Evolutionary conservation across 1,140 invertebrate species (phyloP).

Genomic region (Trichonephila inaurata): DNA sequence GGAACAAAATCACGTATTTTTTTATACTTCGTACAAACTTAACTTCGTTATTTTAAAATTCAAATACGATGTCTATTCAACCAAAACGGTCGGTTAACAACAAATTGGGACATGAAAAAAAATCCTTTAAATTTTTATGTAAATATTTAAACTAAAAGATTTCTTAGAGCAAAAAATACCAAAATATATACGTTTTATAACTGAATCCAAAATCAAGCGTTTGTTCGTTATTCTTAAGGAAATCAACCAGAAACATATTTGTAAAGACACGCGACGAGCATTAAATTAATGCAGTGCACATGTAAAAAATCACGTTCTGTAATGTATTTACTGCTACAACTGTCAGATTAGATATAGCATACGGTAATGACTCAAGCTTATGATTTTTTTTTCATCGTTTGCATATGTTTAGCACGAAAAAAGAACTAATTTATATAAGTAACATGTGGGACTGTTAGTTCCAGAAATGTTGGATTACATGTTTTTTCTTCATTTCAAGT

Average conservation of each 20-base stretch:
- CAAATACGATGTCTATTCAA: no score
- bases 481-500: neutral
- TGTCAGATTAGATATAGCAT: conserved; percentile 33
- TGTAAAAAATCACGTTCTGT: conserved; percentile 13
- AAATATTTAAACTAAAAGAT: no score
- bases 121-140: no score
- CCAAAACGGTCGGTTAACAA: no score
- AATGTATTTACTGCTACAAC: conserved; percentile 17
- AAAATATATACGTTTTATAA: neutral
- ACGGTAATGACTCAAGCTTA: conserved; percentile 38
- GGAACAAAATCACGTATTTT: no score
- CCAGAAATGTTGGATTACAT: neutral
- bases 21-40: no score
- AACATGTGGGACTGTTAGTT: conserved; percentile 12
- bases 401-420: conserved; percentile 17
- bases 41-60: no score
- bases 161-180: neutral
- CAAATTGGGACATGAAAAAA: no score
- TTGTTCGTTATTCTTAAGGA: neutral
- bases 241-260: neutral
- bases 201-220: neutral
- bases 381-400: neutral
- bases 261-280: conserved; percentile 7
- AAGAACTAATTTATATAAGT: conserved; percentile 39
- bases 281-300: conserved; percentile 29